phyloP scores from a whole-genome alignment of 2,888 invertebrate genomes.

The Drosophila conformis region DNA sequence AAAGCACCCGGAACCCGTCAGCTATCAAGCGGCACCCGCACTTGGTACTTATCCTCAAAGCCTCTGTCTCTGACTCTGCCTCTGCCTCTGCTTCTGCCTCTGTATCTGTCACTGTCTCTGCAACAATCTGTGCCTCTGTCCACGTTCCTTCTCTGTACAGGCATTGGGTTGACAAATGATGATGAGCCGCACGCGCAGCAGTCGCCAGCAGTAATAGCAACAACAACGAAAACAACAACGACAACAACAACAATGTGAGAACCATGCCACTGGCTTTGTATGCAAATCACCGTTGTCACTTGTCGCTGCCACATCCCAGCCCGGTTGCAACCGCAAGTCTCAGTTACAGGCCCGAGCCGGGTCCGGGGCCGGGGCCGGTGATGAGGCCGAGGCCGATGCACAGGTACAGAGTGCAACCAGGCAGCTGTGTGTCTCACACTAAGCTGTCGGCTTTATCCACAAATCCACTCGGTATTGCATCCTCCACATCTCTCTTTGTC shows the following conservation, averaged over 20 bases:
- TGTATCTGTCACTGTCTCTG: not conserved
- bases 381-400: conserved; percentile 10
- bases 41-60: conserved; percentile 42
- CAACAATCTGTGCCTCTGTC: not conserved
- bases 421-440: conserved; percentile 59
- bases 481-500: conserved; percentile 47
- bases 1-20: conserved; percentile 46
- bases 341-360: conserved; percentile 14
- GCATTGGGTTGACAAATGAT: conserved; percentile 60
- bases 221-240: conserved; percentile 1
- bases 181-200: conserved; percentile 67
- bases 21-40: conserved; percentile 50
- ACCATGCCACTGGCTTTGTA: conserved; percentile 54
- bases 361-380: not conserved
- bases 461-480: conserved; percentile 55
- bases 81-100: not conserved
- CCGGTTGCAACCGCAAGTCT: conserved; percentile 18
- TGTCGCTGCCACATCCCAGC: conserved; percentile 40
- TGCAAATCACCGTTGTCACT: conserved; percentile 67
- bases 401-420: conserved; percentile 59
- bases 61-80: conserved; percentile 2
- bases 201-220: not conserved
- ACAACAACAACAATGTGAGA: conserved; percentile 27
- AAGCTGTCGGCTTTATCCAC: conserved; percentile 65
- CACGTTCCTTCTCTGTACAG: not conserved